Evolutionary conservation across 2,797 vertebrate genomes (phyloP).

Genomic region (Eupleurogrammus muticus): DNA sequence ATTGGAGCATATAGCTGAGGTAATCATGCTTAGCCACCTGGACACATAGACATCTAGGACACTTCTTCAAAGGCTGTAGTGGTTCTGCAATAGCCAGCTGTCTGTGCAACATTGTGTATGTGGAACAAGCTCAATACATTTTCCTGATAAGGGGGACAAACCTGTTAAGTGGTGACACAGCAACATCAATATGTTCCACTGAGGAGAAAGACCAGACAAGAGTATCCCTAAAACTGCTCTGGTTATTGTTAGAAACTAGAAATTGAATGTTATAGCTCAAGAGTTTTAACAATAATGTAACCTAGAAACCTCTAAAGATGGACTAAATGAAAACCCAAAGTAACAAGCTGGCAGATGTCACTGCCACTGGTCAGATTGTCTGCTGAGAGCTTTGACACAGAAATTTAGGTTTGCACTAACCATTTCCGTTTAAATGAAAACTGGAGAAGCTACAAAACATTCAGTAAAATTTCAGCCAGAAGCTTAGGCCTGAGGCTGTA

Average conservation of each 20-base stretch:
- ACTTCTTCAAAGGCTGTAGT: too few species aligned
- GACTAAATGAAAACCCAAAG: too few species aligned
- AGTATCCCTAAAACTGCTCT: background rate
- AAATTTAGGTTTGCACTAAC: background rate
- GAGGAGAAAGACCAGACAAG: conserved; percentile 4
- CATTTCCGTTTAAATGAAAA: background rate
- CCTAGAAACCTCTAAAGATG: too few species aligned
- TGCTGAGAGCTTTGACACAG: background rate
- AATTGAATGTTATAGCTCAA: background rate
- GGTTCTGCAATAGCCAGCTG: conserved; percentile 36
- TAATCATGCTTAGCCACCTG: conserved; percentile 46
- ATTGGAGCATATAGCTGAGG: conserved; percentile 29
- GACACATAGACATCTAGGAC: conserved; percentile 39
- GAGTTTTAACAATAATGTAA: background rate
- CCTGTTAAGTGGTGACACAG: conserved; percentile 7
- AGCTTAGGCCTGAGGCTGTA: background rate
- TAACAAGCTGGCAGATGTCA: background rate
- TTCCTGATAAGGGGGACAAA: conserved; percentile 18
- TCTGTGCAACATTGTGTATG: conserved; percentile 32
- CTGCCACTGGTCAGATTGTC: background rate
- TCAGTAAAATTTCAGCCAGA: background rate
- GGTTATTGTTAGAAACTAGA: background rate
- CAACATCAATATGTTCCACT: background rate
- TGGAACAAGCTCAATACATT: conserved; percentile 32
- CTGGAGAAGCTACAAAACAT: background rate